These are phyloP conservation scores for Bovichtus variegatus DNA, from an alignment of 2,797 vertebrate species.

Conservation along the genomic window DNA sequence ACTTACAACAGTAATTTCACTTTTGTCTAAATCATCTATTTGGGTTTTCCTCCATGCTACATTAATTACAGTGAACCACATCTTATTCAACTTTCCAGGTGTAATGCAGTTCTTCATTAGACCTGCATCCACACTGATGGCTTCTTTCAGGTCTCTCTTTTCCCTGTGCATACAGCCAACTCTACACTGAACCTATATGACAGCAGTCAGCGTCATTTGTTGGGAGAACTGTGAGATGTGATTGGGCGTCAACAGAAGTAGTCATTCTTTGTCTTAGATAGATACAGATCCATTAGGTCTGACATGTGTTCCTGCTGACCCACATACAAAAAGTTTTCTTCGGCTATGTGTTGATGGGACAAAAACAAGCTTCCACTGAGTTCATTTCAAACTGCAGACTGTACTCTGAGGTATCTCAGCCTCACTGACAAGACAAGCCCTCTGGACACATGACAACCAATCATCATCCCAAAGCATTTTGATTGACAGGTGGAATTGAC, in stretches of 20 bases:
- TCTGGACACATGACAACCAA: slow-evolving; percentile 60
- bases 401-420: slow-evolving; percentile 22
- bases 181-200: not conserved
- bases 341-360: not conserved
- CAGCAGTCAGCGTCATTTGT: not conserved
- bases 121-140: not conserved
- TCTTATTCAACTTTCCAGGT: not conserved
- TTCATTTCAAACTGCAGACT: slow-evolving; percentile 23
- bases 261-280: not conserved
- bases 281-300: not conserved
- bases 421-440: slow-evolving; percentile 53
- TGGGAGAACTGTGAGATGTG: not conserved
- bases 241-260: not conserved
- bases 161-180: not conserved
- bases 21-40: not conserved
- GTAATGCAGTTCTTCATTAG: not conserved
- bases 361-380: not conserved
- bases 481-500: slow-evolving; percentile 64
- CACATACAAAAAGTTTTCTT: slow-evolving; percentile 1
- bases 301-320: not conserved
- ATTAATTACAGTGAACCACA: not conserved
- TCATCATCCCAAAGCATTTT: slow-evolving; percentile 35
- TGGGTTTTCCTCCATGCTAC: not conserved
- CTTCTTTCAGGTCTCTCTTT: not conserved
- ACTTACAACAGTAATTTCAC: too few species aligned